phyloP scores from a whole-genome alignment of 2,797 vertebrate genomes.

The Hafferia zeledoni region DNA sequence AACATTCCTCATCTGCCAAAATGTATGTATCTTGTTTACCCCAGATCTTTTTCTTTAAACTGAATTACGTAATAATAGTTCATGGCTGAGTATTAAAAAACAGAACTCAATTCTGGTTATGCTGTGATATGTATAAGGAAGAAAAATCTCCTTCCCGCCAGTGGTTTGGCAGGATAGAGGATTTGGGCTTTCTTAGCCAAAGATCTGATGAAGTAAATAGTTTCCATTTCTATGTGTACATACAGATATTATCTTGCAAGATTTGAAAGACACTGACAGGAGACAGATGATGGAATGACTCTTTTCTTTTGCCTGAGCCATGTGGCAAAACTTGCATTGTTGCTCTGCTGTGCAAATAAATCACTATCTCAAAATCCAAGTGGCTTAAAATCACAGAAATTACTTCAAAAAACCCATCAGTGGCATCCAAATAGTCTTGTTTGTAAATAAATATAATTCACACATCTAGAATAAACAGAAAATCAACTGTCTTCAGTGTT shows the following conservation, averaged over 20 bases:
- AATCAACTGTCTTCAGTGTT: neutral
- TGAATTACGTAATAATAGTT: neutral
- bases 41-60: neutral
- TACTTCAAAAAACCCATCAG: neutral
- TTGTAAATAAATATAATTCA: neutral
- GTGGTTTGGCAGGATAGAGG: neutral
- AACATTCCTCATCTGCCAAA: neutral
- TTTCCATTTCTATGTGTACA: neutral
- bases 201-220: neutral
- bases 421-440: neutral
- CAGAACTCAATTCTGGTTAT: neutral
- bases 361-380: fast-evolving
- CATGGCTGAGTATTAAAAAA: neutral
- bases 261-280: neutral
- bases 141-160: neutral
- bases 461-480: neutral
- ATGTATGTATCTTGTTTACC: neutral
- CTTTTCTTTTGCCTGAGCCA: neutral
- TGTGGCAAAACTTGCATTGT: neutral
- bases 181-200: neutral
- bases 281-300: neutral
- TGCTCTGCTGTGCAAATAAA: neutral
- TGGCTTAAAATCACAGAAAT: neutral
- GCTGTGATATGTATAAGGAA: neutral
- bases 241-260: neutral